These are phyloP conservation scores for Ridgeia piscesae DNA, from an alignment of 1,140 invertebrate genomes.

Conservation along the genomic window DNA sequence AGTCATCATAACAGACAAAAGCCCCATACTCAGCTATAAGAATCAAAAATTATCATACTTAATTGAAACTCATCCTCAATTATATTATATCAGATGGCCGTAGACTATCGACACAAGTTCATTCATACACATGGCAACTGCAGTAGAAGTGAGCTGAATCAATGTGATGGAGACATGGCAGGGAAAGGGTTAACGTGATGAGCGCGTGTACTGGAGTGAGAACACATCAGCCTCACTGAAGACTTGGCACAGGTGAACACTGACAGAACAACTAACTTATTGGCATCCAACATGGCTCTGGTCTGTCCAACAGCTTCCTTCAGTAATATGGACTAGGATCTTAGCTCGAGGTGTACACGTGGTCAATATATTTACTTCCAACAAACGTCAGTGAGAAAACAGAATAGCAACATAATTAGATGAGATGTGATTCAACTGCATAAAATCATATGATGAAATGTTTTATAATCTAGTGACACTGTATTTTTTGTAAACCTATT, in stretches of 20 bases:
- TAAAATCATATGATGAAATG: too few species aligned
- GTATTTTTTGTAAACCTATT: too few species aligned
- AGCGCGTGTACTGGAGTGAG: not conserved
- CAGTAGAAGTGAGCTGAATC: not conserved
- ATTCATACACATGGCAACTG: not conserved
- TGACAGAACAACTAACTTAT: not conserved
- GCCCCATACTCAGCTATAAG: too few species aligned
- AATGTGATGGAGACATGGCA: not conserved
- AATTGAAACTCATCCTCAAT: too few species aligned
- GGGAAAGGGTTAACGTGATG: not conserved
- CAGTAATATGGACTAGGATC: too few species aligned
- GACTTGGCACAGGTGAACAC: not conserved
- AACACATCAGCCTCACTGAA: not conserved
- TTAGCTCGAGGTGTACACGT: not conserved
- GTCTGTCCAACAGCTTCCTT: not conserved
- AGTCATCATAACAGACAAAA: too few species aligned
- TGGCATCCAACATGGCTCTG: not conserved
- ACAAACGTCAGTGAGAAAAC: not conserved
- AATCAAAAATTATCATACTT: too few species aligned
- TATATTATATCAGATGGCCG: not conserved
- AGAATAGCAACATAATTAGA: too few species aligned
- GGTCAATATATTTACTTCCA: not conserved
- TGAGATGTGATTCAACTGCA: too few species aligned
- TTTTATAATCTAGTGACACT: too few species aligned
- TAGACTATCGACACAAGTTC: not conserved